These are phyloP conservation scores for Meghimatium bilineatum DNA, from an alignment of 2,888 invertebrate genomes.

Conservation along the genomic window DNA sequence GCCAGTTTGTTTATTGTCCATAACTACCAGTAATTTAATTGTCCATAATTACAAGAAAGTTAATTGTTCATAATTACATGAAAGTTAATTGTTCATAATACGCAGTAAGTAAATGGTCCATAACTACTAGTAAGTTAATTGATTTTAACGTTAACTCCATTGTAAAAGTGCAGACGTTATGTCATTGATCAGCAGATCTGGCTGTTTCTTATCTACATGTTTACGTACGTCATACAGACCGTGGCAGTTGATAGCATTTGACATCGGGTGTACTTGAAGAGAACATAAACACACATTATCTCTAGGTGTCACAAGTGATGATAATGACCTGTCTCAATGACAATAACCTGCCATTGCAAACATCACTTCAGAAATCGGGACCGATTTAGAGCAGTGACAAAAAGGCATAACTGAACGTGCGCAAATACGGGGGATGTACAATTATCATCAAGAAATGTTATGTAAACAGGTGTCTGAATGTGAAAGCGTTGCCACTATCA, in stretches of 20 bases:
- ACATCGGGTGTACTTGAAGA: neutral
- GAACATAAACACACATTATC: neutral
- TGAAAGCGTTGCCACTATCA: neutral
- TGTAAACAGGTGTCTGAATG: neutral
- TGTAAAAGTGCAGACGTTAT: neutral
- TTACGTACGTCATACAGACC: neutral
- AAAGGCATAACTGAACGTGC: neutral
- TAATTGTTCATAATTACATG: no score
- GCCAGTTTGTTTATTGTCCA: no score
- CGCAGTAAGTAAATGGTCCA: no score
- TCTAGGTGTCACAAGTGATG: conserved; percentile 7
- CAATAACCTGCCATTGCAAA: neutral
- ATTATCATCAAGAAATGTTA: neutral
- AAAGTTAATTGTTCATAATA: no score
- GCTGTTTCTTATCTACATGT: neutral
- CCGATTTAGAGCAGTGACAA: neutral
- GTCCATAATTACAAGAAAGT: no score
- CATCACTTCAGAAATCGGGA: neutral
- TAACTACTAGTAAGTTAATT: no score
- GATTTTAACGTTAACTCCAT: no score
- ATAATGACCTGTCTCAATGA: neutral
- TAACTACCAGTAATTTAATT: no score
- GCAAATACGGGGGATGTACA: neutral
- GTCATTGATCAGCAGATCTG: neutral
- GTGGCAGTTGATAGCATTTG: conserved; percentile 4